phyloP scores from a whole-genome alignment of 2,888 invertebrate genomes.

The Cryptocephalus primarius region DNA sequence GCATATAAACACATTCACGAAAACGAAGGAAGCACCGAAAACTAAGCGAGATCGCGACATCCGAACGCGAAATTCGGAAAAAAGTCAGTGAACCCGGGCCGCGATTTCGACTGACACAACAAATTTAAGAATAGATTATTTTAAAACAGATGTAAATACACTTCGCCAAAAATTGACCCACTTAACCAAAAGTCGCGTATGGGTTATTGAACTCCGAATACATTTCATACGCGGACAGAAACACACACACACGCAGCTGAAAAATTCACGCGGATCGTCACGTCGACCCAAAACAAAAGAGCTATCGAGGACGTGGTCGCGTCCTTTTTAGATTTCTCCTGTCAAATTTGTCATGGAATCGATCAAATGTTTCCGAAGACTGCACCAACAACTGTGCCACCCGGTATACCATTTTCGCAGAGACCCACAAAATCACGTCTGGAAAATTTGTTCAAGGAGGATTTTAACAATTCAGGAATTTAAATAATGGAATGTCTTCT shows the following conservation, averaged over 20 bases:
- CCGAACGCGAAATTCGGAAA: not conserved
- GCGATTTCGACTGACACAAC: conserved; percentile 14
- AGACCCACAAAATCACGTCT: no score
- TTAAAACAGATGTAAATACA: conserved; percentile 21
- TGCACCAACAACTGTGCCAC: no score
- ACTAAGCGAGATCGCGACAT: no score
- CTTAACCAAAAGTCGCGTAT: conserved; percentile 15
- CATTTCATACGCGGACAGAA: not conserved
- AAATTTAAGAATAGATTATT: conserved; percentile 17
- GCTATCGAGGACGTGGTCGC: conserved; percentile 4
- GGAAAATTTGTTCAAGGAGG: no score
- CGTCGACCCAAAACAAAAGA: conserved; percentile 4
- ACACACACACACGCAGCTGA: no score
- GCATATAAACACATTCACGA: no score
- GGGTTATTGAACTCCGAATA: conserved; percentile 16
- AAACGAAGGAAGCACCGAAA: no score
- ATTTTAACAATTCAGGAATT: no score
- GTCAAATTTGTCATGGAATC: not conserved
- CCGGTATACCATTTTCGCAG: no score
- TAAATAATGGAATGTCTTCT: no score
- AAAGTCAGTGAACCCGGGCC: conserved; percentile 17
- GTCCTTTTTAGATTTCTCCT: conserved; percentile 8
- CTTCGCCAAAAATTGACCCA: conserved; percentile 24
- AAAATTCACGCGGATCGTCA: conserved; percentile 1
- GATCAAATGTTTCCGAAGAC: no score